These are phyloP conservation scores for Miniopterus natalensis DNA, from an alignment of 2,113 vertebrate species.

Conservation along the genomic window DNA sequence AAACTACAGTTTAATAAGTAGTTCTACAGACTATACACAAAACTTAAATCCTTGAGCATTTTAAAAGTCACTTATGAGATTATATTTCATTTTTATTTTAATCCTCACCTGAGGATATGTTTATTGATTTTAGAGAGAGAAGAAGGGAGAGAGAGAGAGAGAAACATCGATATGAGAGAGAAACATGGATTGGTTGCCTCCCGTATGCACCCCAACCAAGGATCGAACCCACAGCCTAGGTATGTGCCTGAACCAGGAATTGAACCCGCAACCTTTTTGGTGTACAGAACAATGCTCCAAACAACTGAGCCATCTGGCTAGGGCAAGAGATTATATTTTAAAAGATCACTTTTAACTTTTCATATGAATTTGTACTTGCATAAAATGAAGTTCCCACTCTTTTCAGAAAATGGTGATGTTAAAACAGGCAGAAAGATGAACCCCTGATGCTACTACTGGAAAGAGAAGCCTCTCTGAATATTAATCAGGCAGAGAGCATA, in stretches of 20 bases:
- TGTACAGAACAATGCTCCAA: not conserved
- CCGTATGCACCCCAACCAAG: too few relatives aligned
- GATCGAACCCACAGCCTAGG: not conserved
- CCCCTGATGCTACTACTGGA: conserved; percentile 15
- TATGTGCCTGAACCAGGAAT: not conserved
- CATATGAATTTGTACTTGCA: conserved; percentile 22
- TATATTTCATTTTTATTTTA: conserved; percentile 23
- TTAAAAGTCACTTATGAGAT: conserved; percentile 11
- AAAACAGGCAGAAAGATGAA: conserved; percentile 52
- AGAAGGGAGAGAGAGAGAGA: too few relatives aligned
- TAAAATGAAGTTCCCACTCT: conserved; percentile 24
- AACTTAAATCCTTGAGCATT: not conserved
- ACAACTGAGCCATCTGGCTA: not conserved
- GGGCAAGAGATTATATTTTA: not conserved
- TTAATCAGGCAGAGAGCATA: conserved; percentile 61
- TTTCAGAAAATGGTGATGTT: conserved; percentile 50
- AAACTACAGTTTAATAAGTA: not conserved
- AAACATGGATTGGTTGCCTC: not conserved
- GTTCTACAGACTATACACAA: not conserved
- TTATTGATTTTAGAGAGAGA: not conserved
- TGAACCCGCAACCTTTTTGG: not conserved
- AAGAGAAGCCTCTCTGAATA: conserved; percentile 67
- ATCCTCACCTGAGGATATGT: not conserved
- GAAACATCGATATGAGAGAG: too few relatives aligned
- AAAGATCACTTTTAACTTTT: conserved; percentile 57